Evolutionary conservation across 2,888 invertebrate genomes (phyloP).

Genomic region (Lymantria monacha): DNA sequence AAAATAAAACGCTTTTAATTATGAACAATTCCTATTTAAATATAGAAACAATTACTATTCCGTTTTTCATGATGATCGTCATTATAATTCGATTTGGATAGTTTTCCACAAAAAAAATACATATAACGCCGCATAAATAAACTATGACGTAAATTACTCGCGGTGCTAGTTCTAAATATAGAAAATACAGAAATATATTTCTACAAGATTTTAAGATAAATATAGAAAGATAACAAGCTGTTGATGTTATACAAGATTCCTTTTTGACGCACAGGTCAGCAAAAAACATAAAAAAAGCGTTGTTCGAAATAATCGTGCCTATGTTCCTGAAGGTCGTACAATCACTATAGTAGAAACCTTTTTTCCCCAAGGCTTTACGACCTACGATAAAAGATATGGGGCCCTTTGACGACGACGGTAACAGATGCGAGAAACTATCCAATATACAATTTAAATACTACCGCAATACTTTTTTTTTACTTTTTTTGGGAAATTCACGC

Average conservation of each 20-base stretch:
- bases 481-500: too few species aligned
- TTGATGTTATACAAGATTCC: neutral
- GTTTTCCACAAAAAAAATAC: too few species aligned
- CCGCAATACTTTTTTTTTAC: slow-evolving; percentile 5
- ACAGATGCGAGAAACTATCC: slow-evolving; percentile 25
- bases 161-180: too few species aligned
- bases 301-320: slow-evolving; percentile 1
- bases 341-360: slow-evolving; percentile 18
- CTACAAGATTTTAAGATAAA: neutral
- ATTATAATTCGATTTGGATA: too few species aligned
- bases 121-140: too few species aligned
- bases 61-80: too few species aligned
- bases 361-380: slow-evolving; percentile 24
- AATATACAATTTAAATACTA: slow-evolving; percentile 17
- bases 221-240: neutral
- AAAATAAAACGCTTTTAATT: too few species aligned
- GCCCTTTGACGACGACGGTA: slow-evolving; percentile 25
- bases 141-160: too few species aligned
- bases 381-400: slow-evolving; percentile 24
- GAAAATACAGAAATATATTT: too few species aligned
- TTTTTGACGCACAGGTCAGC: slow-evolving; percentile 1
- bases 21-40: too few species aligned
- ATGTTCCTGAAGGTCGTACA: slow-evolving; percentile 11
- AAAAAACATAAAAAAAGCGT: slow-evolving; percentile 2
- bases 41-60: too few species aligned